Base-by-base conservation (phyloP, 2,797 vertebrate species). In the Lutjanus campechanus region DNA sequence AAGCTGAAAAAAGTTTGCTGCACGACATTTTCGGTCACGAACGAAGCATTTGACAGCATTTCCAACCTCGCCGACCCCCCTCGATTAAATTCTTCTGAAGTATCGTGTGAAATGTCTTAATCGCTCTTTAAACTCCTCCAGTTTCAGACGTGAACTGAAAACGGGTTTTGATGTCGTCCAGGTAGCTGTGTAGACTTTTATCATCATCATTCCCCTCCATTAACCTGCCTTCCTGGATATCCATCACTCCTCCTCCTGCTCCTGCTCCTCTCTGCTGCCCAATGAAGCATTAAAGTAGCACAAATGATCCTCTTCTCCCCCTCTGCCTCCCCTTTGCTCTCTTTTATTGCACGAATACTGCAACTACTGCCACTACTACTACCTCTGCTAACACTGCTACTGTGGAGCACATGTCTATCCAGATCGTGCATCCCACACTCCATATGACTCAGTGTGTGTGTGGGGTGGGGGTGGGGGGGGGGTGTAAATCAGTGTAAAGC, bases 191-290 rank as follows among this genome's bases (percentile, higher is more conserved):
- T 22, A 15, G 20, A 59, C 61, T 12, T 2, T 65, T 22, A 58
- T 60, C 62, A 44, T 29, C 72, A 54, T 77, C 49, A 78, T 68
- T 43, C 15, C 62, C 51, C 59, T 65, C 53, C 51, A 79, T 74
- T 77, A 74, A 73, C 12, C 67, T 67, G 83, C 81, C 55, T 15
- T 63, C n/a, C 43, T 56, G 25, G 10, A 70, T 65, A 72, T 76
- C 59, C 54, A 62, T 76, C 78, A 58, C 69, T 51, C 9, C 60
- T 61, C 51, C 40, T 69, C 50, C 29, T 20, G 17, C 59, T 77
- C 17, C 50, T 77, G 49, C 25, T 72, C 10, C 25, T 68, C 77
- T 15, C 5, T 19, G 67, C 55, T 54, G 47, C 4, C 59, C 71
- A 66, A 8, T 49, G 71, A 76, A 65, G 75, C 75, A 49, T 69